Conservation (phyloP, 2,888 invertebrate species). For the Ypsolopha sequella region DNA sequence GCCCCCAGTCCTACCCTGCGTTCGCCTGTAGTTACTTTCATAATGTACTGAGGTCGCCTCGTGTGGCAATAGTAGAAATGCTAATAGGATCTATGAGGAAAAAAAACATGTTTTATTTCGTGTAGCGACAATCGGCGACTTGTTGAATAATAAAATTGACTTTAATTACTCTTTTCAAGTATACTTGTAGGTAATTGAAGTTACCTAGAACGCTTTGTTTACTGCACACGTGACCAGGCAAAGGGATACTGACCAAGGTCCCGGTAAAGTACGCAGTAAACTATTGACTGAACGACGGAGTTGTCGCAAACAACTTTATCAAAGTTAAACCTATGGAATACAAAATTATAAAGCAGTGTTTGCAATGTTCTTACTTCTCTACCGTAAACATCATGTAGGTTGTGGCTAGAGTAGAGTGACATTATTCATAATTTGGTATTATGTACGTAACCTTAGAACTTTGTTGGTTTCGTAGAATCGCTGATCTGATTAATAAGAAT, state of each 20-base stretch:
- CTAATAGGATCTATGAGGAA: background rate
- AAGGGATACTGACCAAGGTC: background rate
- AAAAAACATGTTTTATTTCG: constrained; percentile 1
- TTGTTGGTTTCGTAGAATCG: too few species aligned
- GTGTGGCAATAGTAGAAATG: background rate
- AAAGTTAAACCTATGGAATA: background rate
- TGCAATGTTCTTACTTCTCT: too few species aligned
- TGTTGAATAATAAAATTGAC: background rate
- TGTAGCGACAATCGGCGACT: background rate
- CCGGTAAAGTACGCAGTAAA: too few species aligned
- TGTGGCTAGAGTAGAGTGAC: background rate
- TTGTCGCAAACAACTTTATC: background rate
- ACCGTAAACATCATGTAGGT: background rate
- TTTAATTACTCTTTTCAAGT: background rate
- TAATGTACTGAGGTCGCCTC: too few species aligned
- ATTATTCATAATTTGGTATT: too few species aligned
- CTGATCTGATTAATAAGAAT: too few species aligned
- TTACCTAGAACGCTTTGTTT: constrained; percentile 12
- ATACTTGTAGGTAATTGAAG: background rate
- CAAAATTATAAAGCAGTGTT: background rate
- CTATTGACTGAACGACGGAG: background rate
- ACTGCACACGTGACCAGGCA: constrained; percentile 15
- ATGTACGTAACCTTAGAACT: too few species aligned
- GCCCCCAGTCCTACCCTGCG: too few species aligned
- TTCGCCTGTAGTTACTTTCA: too few species aligned